phyloP scores from a whole-genome alignment of 2,888 invertebrate species.

The Belgica antarctica region DNA sequence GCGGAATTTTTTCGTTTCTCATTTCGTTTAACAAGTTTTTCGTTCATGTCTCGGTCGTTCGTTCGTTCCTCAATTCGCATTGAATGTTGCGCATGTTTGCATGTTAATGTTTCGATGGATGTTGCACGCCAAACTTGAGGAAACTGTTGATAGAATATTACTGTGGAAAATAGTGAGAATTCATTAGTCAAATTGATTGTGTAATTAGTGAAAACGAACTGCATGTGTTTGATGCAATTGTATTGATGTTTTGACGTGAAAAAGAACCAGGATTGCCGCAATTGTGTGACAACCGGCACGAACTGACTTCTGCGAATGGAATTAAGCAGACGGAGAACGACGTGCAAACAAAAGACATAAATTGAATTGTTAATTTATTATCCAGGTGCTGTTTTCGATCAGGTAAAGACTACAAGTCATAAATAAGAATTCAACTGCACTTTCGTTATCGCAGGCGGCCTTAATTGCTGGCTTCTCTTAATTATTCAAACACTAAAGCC shows the following conservation, averaged over 20 bases:
- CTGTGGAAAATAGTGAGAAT: conserved; percentile 42
- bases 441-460: neutral
- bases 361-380: neutral
- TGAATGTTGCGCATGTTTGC: conserved; percentile 27
- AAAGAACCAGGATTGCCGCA: conserved; percentile 25
- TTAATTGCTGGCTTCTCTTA: neutral
- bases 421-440: conserved; percentile 23
- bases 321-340: conserved; percentile 3
- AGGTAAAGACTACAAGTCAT: neutral
- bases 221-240: conserved; percentile 38
- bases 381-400: conserved; percentile 8
- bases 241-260: conserved; percentile 12
- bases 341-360: neutral
- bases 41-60: conserved; percentile 3
- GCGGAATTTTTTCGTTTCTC: conserved; percentile 33
- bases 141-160: conserved; percentile 33
- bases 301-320: neutral
- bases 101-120: conserved; percentile 18
- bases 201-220: neutral
- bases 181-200: conserved; percentile 40
- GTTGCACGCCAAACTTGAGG: neutral
- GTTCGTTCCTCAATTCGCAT: conserved; percentile 25
- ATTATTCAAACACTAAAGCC: too few relatives aligned
- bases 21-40: conserved; percentile 22
- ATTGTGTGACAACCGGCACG: conserved; percentile 30